phyloP scores from a whole-genome alignment of 2,797 vertebrate genomes.

The Melanotaenia boesemani region DNA sequence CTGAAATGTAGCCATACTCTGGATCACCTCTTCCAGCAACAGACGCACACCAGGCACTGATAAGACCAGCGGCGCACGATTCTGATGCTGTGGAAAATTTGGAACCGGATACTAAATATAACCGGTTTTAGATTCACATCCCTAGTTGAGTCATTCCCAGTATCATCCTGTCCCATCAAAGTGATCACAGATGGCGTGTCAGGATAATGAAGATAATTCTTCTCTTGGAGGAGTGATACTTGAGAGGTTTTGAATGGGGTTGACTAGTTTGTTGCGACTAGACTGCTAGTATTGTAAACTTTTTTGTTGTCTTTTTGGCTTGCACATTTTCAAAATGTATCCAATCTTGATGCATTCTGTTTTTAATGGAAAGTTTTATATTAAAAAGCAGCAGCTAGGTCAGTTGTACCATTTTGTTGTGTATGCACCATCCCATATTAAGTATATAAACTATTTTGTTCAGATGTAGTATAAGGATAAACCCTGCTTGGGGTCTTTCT shows the following conservation, averaged over 20 bases:
- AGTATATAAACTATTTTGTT: not conserved
- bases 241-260: not conserved
- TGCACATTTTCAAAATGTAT: not conserved
- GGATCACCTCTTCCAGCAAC: no score
- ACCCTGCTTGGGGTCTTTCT: not conserved
- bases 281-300: not conserved
- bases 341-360: no score
- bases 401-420: not conserved
- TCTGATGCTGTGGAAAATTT: no score
- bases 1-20: no score
- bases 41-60: no score
- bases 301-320: not conserved
- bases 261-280: not conserved
- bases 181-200: no score
- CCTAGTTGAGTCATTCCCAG: no score
- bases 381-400: not conserved
- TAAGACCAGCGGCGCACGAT: no score
- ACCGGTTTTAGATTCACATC: no score
- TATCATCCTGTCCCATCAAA: no score
- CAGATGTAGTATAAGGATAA: not conserved
- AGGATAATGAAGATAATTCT: not conserved
- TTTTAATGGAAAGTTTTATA: not conserved
- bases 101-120: no score
- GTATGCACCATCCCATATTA: not conserved
- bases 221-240: not conserved